A percentile compares a stretch with the other conserved stretches of the same genome.
Evolutionary conservation across 2,888 invertebrate genomes (phyloP).

Genomic region (Andrena bicolor): DNA sequence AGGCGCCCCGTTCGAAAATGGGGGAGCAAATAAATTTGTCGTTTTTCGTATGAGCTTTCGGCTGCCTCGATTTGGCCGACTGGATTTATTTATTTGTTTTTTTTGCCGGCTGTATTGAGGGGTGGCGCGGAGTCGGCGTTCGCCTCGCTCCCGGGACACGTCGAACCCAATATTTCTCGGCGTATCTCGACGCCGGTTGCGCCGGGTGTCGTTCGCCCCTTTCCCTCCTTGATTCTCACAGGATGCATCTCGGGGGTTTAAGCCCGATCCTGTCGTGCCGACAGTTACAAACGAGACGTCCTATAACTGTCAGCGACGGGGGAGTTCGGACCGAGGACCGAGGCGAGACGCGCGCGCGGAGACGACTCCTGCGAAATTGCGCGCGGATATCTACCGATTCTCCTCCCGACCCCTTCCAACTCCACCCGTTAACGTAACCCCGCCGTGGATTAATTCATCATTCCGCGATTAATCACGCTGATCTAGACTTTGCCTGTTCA

Average conservation of each 20-base stretch:
- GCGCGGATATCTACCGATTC: slow-evolving; percentile 48
- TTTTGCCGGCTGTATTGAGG: neutral
- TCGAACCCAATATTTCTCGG: slow-evolving; percentile 70
- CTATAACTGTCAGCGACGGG: slow-evolving; percentile 71
- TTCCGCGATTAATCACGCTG: no score
- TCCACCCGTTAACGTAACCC: no score
- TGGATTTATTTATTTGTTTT: slow-evolving; percentile 32
- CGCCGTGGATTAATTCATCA: no score
- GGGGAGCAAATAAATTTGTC: slow-evolving; percentile 37
- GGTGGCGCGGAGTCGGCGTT: slow-evolving; percentile 1
- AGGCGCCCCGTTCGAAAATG: slow-evolving; percentile 3
- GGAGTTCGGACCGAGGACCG: slow-evolving; percentile 53
- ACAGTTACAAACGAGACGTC: slow-evolving; percentile 77
- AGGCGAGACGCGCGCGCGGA: slow-evolving; percentile 9
- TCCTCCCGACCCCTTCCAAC: neutral
- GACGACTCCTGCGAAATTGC: slow-evolving; percentile 53
- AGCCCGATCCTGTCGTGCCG: slow-evolving; percentile 71
- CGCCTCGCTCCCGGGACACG: slow-evolving; percentile 37
- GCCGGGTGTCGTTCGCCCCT: neutral
- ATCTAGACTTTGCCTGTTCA: no score
- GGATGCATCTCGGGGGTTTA: slow-evolving; percentile 69
- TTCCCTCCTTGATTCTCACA: slow-evolving; percentile 56
- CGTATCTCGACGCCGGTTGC: slow-evolving; percentile 40
- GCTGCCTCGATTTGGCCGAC: slow-evolving; percentile 24
- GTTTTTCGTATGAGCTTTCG: slow-evolving; percentile 22